Base-by-base conservation (phyloP, 2,888 invertebrate species). In the Parapristionchus giblindavisi region DNA sequence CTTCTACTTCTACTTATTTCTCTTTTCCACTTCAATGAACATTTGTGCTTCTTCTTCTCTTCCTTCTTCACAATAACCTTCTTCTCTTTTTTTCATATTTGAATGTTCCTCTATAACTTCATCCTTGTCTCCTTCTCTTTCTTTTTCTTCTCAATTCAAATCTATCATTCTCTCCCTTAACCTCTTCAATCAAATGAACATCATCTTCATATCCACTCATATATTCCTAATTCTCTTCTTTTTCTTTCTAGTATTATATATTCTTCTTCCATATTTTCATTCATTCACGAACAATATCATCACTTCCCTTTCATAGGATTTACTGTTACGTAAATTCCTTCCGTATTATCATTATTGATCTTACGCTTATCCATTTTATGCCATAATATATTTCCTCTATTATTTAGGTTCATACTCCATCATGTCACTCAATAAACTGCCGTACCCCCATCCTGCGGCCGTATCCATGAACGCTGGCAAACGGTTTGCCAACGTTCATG, bases 231-330 rank as follows among this genome's bases (percentile, higher is more conserved):
- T 40, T 40, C 24, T 40, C 27, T 8, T 40, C 29, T 21, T 32
- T n/a, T 63, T 40, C 63, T 40, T 24, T 34, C 38, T 63, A 14
- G n/a, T 63, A 14, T n/a, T 54, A 14, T 48, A 14, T 48, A 48
- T 48, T 48, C 48, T 48, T 60, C 60, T n/a, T 60, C 34, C 60
- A 11, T 21, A n/a, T n/a, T n/a, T n/a, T n/a, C n/a, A n/a, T n/a
- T n/a, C n/a, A n/a, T n/a, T n/a, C n/a, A n/a, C n/a, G n/a, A n/a
- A n/a, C n/a, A n/a, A n/a, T n/a, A n/a, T n/a, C n/a, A n/a, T n/a
- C n/a, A n/a, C n/a, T n/a, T n/a, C n/a, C n/a, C n/a, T n/a, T n/a
- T n/a, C n/a, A n/a, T n/a, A n/a, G n/a, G n/a, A n/a, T n/a, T n/a
- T n/a, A n/a, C n/a, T n/a, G n/a, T n/a, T n/a, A n/a, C n/a, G n/a